A percentile compares a stretch with the other conserved stretches of the same genome.
phyloP scores from a whole-genome alignment of 2,888 invertebrate genomes.

The Aphidius colemani region DNA sequence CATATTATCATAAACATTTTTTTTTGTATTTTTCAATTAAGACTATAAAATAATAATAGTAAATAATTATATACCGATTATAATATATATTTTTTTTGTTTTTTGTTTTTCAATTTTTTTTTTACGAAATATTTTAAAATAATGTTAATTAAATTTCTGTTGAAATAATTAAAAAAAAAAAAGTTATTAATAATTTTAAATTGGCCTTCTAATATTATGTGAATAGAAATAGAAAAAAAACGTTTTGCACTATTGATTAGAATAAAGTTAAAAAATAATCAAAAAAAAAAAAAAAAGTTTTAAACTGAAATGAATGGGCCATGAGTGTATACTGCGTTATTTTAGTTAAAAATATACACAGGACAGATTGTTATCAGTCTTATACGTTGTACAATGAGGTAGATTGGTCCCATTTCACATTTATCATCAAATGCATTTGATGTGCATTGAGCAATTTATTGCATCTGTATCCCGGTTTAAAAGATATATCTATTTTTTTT shows the following conservation, averaged over 20 bases:
- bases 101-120: conserved; percentile 8
- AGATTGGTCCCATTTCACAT: conserved; percentile 38
- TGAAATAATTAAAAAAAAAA: too few species aligned
- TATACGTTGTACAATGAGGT: conserved; percentile 41
- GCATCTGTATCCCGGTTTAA: conserved; percentile 52
- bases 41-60: too few species aligned
- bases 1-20: too few species aligned
- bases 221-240: too few species aligned
- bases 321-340: not conserved
- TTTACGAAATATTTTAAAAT: not conserved
- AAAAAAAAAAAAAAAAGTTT: not conserved
- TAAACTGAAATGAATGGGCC: not conserved
- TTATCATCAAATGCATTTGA: conserved; percentile 30
- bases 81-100: not conserved
- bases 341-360: conserved; percentile 1
- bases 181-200: too few species aligned
- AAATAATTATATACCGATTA: too few species aligned
- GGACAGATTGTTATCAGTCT: conserved; percentile 38
- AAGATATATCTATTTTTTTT: conserved; percentile 8
- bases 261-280: too few species aligned
- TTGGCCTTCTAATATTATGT: too few species aligned
- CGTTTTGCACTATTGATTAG: too few species aligned
- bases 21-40: too few species aligned
- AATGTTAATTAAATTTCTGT: too few species aligned
- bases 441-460: conserved; percentile 50